phyloP scores from a whole-genome alignment of 64 coral and sea anemone species.

The Trachythela sp. region DNA sequence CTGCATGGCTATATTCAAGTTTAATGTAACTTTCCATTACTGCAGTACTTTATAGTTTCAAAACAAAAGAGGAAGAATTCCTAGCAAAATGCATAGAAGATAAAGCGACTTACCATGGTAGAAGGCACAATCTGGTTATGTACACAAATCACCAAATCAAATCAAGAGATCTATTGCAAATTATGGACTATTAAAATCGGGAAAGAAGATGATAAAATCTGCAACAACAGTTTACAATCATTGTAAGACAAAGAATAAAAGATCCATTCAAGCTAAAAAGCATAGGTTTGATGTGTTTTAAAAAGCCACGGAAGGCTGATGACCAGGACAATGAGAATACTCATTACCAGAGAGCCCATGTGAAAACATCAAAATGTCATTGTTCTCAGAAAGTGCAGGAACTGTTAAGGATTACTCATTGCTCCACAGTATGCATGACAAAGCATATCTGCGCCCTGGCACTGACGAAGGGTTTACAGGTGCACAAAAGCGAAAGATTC shows the following conservation, averaged over 20 bases:
- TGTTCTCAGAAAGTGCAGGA: neutral
- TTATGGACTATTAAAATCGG: neutral
- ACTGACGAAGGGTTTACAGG: neutral
- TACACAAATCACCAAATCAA: neutral
- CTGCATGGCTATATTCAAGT: no score
- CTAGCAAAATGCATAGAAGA: no score
- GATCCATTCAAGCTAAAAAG: neutral
- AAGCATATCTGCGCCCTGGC: neutral
- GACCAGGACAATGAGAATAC: neutral
- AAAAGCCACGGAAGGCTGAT: neutral
- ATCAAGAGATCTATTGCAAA: conserved; percentile 12
- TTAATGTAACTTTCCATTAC: no score
- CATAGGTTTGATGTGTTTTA: neutral
- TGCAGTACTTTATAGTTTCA: no score
- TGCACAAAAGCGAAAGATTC: neutral
- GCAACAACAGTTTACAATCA: neutral
- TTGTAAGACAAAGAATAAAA: neutral
- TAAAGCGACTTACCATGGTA: no score
- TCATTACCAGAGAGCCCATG: neutral
- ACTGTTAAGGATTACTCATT: neutral
- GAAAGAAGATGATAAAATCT: neutral
- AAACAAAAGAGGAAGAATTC: neutral
- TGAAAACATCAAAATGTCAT: neutral
- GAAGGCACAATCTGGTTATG: neutral
- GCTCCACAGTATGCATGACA: neutral